These are phyloP conservation scores for Drosophila helvetica DNA, from an alignment of 2,888 invertebrate species.

Conservation along the genomic window DNA sequence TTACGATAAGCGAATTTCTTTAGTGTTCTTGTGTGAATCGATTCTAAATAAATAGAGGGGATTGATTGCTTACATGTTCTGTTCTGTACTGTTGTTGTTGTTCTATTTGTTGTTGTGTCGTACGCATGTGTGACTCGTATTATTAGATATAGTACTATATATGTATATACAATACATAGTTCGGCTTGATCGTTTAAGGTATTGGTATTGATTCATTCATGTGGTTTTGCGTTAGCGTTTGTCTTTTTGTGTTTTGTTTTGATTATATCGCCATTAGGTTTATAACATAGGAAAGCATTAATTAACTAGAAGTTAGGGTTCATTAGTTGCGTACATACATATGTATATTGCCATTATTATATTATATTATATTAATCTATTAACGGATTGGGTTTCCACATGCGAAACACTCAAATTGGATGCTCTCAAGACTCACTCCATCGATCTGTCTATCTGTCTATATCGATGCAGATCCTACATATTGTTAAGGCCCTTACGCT, in stretches of 20 bases:
- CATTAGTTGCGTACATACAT: conserved; percentile 48
- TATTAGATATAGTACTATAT: conserved; percentile 55
- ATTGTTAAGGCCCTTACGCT: conserved; percentile 73
- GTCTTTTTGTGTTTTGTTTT: conserved; percentile 53
- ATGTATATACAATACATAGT: conserved; percentile 52
- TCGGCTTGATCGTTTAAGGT: conserved; percentile 50
- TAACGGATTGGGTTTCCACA: conserved; percentile 47
- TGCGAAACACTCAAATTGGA: conserved; percentile 40
- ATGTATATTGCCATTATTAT: conserved; percentile 50
- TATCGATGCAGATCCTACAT: conserved; percentile 59
- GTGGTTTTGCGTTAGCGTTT: conserved; percentile 29
- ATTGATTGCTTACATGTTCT: conserved; percentile 61
- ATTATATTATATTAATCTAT: conserved; percentile 59
- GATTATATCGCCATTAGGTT: conserved; percentile 76
- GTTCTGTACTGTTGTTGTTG: too few species aligned
- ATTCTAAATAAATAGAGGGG: conserved; percentile 75
- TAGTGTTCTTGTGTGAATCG: conserved; percentile 53
- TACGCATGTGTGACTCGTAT: conserved; percentile 38
- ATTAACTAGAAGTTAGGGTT: conserved; percentile 63
- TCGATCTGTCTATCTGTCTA: conserved; percentile 39
- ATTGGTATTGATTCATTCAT: conserved; percentile 28
- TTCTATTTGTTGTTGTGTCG: conserved; percentile 36
- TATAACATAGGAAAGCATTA: conserved; percentile 76
- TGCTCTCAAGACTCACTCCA: conserved; percentile 11
- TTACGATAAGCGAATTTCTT: conserved; percentile 69